These are phyloP conservation scores for Ooceraea biroi DNA, from an alignment of 1,140 invertebrate genomes.

Conservation along the genomic window DNA sequence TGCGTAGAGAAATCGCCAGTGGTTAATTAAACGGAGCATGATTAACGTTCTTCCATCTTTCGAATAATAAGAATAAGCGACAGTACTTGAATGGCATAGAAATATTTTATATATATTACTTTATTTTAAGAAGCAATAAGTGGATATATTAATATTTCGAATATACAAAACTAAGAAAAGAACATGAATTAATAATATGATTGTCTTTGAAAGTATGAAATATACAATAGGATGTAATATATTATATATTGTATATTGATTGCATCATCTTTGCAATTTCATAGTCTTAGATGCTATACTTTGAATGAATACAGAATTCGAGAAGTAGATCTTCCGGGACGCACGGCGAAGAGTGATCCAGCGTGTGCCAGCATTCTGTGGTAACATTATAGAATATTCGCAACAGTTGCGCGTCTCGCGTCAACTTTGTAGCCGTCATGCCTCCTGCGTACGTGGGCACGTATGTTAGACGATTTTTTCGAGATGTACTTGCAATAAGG, in stretches of 20 bases:
- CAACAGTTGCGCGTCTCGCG: constrained; percentile 59
- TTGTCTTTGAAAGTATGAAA: too few relatives aligned
- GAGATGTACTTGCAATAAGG: constrained; percentile 86
- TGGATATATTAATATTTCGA: background rate
- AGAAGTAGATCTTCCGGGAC: too few relatives aligned
- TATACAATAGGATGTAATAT: too few relatives aligned
- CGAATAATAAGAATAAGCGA: constrained; percentile 13
- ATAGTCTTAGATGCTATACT: too few relatives aligned
- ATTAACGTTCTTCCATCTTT: background rate
- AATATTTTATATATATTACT: background rate
- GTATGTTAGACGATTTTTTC: constrained; percentile 85
- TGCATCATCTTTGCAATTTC: too few relatives aligned
- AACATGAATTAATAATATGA: background rate
- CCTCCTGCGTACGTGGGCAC: constrained; percentile 81
- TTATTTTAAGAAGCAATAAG: background rate
- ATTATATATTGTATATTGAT: too few relatives aligned
- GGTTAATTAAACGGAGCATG: background rate
- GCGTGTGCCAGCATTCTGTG: constrained; percentile 15
- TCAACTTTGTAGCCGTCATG: constrained; percentile 70
- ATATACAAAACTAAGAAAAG: background rate
- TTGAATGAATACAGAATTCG: too few relatives aligned
- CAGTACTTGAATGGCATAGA: background rate
- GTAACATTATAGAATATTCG: background rate
- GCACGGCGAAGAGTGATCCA: too few relatives aligned
- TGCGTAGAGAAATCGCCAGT: background rate